Conservation (phyloP, 2,113 vertebrate genomes). For the Eupsittula cactorum region DNA sequence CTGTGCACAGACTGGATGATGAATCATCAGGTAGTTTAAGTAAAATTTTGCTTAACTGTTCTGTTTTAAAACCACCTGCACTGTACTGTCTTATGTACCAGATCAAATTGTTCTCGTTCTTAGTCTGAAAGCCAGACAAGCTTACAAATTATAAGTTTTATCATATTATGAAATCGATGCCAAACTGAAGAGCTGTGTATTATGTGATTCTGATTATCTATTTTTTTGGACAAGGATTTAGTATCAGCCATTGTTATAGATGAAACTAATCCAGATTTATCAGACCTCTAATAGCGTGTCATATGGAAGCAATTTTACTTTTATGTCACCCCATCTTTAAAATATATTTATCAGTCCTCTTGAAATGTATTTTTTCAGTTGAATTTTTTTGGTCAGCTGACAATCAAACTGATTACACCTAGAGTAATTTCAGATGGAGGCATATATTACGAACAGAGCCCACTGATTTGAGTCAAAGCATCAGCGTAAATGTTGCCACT, state of each 20-base stretch:
- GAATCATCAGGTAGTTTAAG: slow-evolving; percentile 76
- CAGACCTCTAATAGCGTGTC: slow-evolving; percentile 2
- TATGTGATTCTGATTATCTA: slow-evolving; percentile 56
- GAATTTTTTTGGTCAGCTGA: slow-evolving; percentile 40
- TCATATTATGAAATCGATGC: slow-evolving; percentile 69
- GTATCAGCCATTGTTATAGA: slow-evolving; percentile 37
- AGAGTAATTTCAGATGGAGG: neutral
- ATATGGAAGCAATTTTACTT: slow-evolving; percentile 36
- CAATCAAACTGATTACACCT: slow-evolving; percentile 38
- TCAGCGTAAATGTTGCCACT: neutral
- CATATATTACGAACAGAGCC: neutral
- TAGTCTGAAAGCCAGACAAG: slow-evolving; percentile 60
- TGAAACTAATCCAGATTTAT: slow-evolving; percentile 20
- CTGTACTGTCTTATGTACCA: slow-evolving; percentile 51
- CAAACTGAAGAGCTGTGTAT: slow-evolving; percentile 55
- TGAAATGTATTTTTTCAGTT: slow-evolving; percentile 13
- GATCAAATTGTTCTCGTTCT: slow-evolving; percentile 71
- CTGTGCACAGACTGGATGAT: slow-evolving; percentile 65
- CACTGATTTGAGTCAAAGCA: neutral
- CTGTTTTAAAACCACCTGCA: slow-evolving; percentile 77
- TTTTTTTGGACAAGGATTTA: slow-evolving; percentile 37
- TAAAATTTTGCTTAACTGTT: slow-evolving; percentile 75
- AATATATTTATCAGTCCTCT: slow-evolving; percentile 48
- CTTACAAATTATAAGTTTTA: slow-evolving; percentile 73
- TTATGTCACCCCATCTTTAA: slow-evolving; percentile 36